Evolutionary conservation across 2,113 vertebrate genomes (phyloP), one percentile per base, ranked within the genome.

Genomic region (Poeciliopsis prolifica): DNA sequence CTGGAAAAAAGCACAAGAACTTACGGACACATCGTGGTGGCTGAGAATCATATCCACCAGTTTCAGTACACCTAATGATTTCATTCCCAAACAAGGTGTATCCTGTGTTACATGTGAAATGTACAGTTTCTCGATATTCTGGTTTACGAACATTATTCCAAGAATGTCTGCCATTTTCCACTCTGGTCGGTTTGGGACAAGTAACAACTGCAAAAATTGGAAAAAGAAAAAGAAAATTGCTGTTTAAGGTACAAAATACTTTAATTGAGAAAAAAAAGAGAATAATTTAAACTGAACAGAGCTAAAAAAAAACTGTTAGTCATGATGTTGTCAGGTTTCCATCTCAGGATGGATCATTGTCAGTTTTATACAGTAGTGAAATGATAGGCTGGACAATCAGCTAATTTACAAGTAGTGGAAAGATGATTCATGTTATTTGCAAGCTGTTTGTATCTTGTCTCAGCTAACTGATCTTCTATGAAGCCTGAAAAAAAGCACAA

Each of bases 11-110:
- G 33, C 31, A 74, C 13, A 66, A 44, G 29, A 2, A 61, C 92
- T 84, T 62, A 95, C 93, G 78, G 82, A 67, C 14, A 60, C 94
- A 95, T 33, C 37, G 0, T 31, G 94, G 94, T 68, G 78, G 83
- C 15, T 0, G 0, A 29, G 66, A 58, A 40, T 63, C 15, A 17
- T 87, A 95, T 33, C 9, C 0, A 8, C 91, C 82, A 3, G 10
- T 1, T 31, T 82, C 64, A 0, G 9, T 7, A 66, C 93, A 95
- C 19, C 0, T 1, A 35, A 90, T 74, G 30, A 0, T 54, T 0
- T 0, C 0, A 0, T 28, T 73, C n/a, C 93, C 92, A 44, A 24
- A 0, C 0, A 92, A 88, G 9, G 3, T 42, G 86, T 83, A 92
- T 51, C 81, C 83, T 0, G 72, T 12, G 11, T 91, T 0, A 42